A percentile compares a stretch with the other conserved stretches of the same genome.
phyloP scores from a whole-genome alignment of 2,797 vertebrate genomes.

The Decapterus maruadsi region DNA sequence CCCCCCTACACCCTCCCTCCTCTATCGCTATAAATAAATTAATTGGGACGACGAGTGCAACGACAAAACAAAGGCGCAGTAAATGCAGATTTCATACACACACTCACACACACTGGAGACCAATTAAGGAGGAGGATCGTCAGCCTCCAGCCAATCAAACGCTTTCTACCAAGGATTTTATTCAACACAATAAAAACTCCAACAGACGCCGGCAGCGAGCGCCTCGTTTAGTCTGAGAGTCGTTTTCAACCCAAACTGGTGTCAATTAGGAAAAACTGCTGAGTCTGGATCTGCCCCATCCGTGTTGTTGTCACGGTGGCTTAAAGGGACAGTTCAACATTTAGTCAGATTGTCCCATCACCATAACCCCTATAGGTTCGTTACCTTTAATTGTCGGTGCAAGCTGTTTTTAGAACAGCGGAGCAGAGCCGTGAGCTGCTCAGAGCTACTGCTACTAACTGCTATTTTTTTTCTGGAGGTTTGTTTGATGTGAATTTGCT shows the following conservation, averaged over 20 bases:
- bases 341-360: too few relatives aligned
- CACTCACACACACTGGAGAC: conserved; percentile 41
- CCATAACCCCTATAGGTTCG: too few relatives aligned
- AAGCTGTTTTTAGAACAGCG: too few relatives aligned
- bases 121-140: conserved; percentile 54
- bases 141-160: conserved; percentile 5
- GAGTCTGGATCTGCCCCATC: not conserved
- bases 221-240: not conserved
- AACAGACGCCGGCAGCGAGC: not conserved
- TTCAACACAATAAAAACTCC: conserved; percentile 15
- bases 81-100: conserved; percentile 38
- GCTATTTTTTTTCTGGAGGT: not conserved
- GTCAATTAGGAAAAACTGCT: not conserved
- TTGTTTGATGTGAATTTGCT: conserved; percentile 22
- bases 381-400: too few relatives aligned
- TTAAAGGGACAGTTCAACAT: too few relatives aligned
- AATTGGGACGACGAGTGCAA: conserved; percentile 39
- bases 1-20: too few relatives aligned
- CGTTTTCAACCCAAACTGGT: not conserved
- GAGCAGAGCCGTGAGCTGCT: too few relatives aligned
- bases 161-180: conserved; percentile 3
- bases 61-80: conserved; percentile 31
- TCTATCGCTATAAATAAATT: conserved; percentile 38
- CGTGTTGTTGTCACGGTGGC: too few relatives aligned
- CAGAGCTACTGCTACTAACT: too few relatives aligned